Base-by-base conservation (phyloP, 2,113 vertebrate genomes). In the Haemorhous mexicanus region DNA sequence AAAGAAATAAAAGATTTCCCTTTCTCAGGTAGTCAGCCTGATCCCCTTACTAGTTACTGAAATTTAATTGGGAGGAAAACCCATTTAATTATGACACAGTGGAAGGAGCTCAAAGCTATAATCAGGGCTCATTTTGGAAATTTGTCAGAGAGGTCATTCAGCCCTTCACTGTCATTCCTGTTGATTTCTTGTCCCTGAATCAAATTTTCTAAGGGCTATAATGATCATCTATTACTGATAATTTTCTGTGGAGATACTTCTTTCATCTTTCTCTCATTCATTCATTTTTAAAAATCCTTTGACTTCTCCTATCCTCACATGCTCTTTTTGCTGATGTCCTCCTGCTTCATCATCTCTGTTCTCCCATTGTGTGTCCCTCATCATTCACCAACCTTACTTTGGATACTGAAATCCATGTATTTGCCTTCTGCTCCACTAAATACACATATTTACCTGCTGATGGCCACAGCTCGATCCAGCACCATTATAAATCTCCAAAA, bases 111-210 rank as follows among this genome's bases (percentile, higher is more conserved):
- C 47, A 72, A 84, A 87, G 53, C 46, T 87, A 72, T 69, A 87
- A 82, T 39, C 58, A 59, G 23, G 35, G 11, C 11, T 82, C 10
- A 84, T 50, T 93, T 66, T n/a, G 37, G 80, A 90, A 75, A 95
- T 90, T 53, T 88, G 26, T 90, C 69, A 76, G 32, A 89, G 44
- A 84, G 44, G 79, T 90, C 76, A 81, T 72, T 84, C 88, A 94
- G 85, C 5, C 68, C n/a, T 90, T 86, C 39, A 16, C 49, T 81
- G 41, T 67, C 82, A 68, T 80, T 86, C 10, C 61, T 96, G 43
- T 81, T 80, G 28, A 61, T 62, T 94, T 90, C 70, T 94, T 37
- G 56, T 43, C 69, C 24, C 21, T 62, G n/a, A 72, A 77, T 80
- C 6, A 7, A 78, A 56, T 94, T 82, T 93, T 81, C 80, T 78